Evolutionary conservation across 2,113 vertebrate genomes (phyloP).

Genomic region (Tilapia sparmanii): DNA sequence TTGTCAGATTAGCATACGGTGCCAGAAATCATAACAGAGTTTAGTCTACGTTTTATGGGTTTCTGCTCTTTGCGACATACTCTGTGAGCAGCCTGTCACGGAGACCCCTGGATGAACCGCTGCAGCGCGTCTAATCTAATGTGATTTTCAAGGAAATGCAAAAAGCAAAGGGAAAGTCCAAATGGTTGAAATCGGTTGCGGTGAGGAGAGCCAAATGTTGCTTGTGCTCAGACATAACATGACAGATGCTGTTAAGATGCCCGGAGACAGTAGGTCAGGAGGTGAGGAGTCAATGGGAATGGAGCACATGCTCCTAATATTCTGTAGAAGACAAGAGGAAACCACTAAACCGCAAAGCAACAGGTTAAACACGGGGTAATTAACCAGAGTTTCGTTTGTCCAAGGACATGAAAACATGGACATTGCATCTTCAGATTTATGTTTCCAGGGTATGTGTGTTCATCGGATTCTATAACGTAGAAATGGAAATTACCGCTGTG

Average conservation of each 20-base stretch:
- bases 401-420: background rate
- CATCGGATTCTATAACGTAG: background rate
- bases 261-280: conserved; percentile 28
- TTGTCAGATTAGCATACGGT: background rate
- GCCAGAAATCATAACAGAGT: background rate
- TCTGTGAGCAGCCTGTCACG: conserved; percentile 4
- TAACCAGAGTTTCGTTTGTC: background rate
- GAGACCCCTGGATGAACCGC: conserved; percentile 33
- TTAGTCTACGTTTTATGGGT: background rate
- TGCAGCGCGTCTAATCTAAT: conserved; percentile 12
- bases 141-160: conserved; percentile 24
- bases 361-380: background rate
- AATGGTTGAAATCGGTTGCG: conserved; percentile 35
- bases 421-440: background rate
- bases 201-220: conserved; percentile 36
- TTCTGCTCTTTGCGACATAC: background rate
- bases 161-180: conserved; percentile 5
- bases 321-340: background rate
- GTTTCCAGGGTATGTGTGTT: background rate
- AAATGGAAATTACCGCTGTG: background rate
- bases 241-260: conserved; percentile 45
- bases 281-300: conserved; percentile 19
- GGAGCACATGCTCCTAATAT: conserved; percentile 3
- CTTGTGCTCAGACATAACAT: conserved; percentile 42
- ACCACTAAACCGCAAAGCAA: background rate